phyloP scores from a whole-genome alignment of 2,888 invertebrate genomes.

The Dynastes maya region DNA sequence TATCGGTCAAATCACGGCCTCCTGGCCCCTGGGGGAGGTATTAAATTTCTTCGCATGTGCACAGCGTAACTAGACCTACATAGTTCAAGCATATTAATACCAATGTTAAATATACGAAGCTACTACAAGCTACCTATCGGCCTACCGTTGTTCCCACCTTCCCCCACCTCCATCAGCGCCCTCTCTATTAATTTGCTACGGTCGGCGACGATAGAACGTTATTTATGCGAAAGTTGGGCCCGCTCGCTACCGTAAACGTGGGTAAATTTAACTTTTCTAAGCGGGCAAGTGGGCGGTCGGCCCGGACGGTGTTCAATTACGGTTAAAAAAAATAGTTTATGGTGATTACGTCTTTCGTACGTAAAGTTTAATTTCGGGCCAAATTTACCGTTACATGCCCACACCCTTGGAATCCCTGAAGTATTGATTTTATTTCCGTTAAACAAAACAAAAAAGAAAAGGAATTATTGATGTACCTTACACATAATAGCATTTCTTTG shows the following conservation, averaged over 20 bases:
- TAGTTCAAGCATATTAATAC: slow-evolving; percentile 22
- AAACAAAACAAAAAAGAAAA: no score
- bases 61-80: slow-evolving; percentile 24
- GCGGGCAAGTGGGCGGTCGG: slow-evolving; percentile 5
- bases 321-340: slow-evolving; percentile 6
- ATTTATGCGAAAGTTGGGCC: slow-evolving; percentile 37
- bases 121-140: slow-evolving; percentile 12
- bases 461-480: no score
- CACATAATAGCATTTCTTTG: no score
- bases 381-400: background rate
- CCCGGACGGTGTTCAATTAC: slow-evolving; percentile 16
- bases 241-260: slow-evolving; percentile 15
- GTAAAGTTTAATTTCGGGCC: background rate
- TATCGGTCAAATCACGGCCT: slow-evolving; percentile 18
- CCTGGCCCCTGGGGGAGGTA: slow-evolving; percentile 20
- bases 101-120: slow-evolving; percentile 18
- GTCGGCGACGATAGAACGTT: slow-evolving; percentile 27
- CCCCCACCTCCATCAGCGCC: background rate
- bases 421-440: background rate
- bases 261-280: slow-evolving; percentile 12
- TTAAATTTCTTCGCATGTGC: slow-evolving; percentile 33
- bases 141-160: slow-evolving; percentile 2
- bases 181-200: slow-evolving; percentile 36
- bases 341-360: slow-evolving; percentile 6
- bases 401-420: background rate